Conservation (phyloP, 2,113 vertebrate genomes). For the Dicerorhinus sumatrensis region DNA sequence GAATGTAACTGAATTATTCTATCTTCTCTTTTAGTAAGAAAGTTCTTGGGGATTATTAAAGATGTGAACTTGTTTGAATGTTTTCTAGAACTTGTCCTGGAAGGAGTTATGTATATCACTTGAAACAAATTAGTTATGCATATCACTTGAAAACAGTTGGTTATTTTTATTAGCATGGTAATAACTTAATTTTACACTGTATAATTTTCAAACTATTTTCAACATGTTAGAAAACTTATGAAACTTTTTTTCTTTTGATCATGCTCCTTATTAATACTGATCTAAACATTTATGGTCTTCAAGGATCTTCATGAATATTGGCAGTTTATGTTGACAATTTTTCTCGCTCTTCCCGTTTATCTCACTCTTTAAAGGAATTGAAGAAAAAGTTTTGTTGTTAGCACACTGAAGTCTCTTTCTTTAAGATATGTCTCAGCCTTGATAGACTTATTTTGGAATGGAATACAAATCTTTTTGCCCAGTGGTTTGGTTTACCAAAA, state of each 20-base stretch:
- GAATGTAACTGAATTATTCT: slow-evolving; percentile 42
- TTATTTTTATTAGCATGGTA: slow-evolving; percentile 42
- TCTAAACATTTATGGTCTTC: background rate
- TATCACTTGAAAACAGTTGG: slow-evolving; percentile 11
- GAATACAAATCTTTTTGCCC: background rate
- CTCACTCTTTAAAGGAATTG: slow-evolving; percentile 51
- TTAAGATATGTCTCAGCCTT: background rate
- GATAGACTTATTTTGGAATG: slow-evolving; percentile 59
- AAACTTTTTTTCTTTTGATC: slow-evolving; percentile 46
- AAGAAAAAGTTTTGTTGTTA: slow-evolving; percentile 27
- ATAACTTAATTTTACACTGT: slow-evolving; percentile 33
- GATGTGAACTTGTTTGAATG: background rate
- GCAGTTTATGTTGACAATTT: background rate
- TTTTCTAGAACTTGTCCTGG: slow-evolving; percentile 6
- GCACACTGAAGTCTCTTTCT: background rate
- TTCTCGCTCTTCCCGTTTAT: background rate
- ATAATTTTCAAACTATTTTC: slow-evolving; percentile 39
- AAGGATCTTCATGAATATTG: slow-evolving; percentile 10
- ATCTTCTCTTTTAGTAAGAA: slow-evolving; percentile 33
- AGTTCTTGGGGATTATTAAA: slow-evolving; percentile 34
- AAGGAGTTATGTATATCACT: background rate
- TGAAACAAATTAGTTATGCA: background rate
- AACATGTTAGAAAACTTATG: background rate
- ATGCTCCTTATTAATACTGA: slow-evolving; percentile 2
- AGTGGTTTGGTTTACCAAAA: slow-evolving; percentile 53